phyloP scores from a whole-genome alignment of 1,140 invertebrate species.

The Hylyphantes graminicola region DNA sequence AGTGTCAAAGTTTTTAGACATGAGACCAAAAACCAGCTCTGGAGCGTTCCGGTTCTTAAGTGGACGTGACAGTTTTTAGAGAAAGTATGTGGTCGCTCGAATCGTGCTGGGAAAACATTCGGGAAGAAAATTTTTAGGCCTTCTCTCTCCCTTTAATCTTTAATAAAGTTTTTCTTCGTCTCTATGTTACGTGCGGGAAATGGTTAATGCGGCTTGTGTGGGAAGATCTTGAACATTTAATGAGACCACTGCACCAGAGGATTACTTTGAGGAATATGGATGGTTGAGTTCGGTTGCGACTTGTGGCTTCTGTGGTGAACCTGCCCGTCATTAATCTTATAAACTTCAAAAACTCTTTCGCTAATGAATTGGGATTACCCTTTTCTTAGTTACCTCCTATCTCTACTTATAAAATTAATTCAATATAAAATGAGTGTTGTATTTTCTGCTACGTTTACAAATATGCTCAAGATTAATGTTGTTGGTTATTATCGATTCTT shows the following conservation, averaged over 20 bases:
- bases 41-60: constrained; percentile 6
- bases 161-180: constrained; percentile 31
- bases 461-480: too few species aligned
- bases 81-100: constrained; percentile 5
- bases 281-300: neutral
- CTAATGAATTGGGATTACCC: too few species aligned
- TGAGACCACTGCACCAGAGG: constrained; percentile 4
- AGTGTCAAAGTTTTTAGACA: constrained; percentile 31
- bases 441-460: too few species aligned
- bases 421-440: too few species aligned
- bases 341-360: too few species aligned
- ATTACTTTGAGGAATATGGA: constrained; percentile 16
- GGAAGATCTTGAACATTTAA: constrained; percentile 31
- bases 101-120: constrained; percentile 41
- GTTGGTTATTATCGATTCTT: too few species aligned
- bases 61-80: constrained; percentile 39
- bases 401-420: too few species aligned
- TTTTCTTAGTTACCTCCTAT: too few species aligned
- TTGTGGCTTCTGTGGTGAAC: too few species aligned
- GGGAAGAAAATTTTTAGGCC: constrained; percentile 21
- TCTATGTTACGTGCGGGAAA: constrained; percentile 32
- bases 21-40: constrained; percentile 1
- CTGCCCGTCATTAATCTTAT: too few species aligned
- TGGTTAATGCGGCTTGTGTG: constrained; percentile 16
- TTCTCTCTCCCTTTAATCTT: constrained; percentile 39